Base-by-base conservation (phyloP, 2,113 vertebrate genomes). In the Delphinapterus leucas region DNA sequence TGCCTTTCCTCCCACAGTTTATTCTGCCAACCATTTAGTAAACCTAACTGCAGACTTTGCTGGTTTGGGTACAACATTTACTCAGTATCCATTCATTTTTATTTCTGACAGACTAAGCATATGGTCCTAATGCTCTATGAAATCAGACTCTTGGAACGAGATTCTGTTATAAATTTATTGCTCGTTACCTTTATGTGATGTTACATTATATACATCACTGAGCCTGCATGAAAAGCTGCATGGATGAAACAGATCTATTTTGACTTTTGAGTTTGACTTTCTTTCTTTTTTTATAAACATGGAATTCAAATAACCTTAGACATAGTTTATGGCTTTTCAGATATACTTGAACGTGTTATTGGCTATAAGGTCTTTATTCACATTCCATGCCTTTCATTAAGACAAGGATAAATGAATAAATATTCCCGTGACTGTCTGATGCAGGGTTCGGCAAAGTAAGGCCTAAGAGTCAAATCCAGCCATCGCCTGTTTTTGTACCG, bases 91-190 rank as follows among this genome's bases (percentile, higher is more conserved):
- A 95, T 95, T 71, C 23, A 81, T 96, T 98, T 98, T 98, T 97
- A 97, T 96, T 98, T 94, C 93, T 98, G 91, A 97, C 94, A 95
- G 95, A 91, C 96, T 94, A 97, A 97, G 71, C 87, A 89, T 94
- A 92, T 93, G 93, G 87, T 49, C 33, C 63, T 92, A 95, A 97
- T 49, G 36, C 53, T 92, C 68, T 97, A 81, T 97, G 97, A 98
- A 98, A 98, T 28, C 95, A 96, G 95, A 98, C 90, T 96, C 86
- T 97, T 98, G 90, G 93, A 97, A 97, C 44, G 68, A 94, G 55
- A 80, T 89, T 76, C 91, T 97, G 85, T 88, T 98, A 86, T 98
- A 98, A 98, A 98, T 98, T 93, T 98, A 97, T 84, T 97, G 94
- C 96, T 96, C 87, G 20, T 96, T 96, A 94, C 85, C 93, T 98